Evolutionary conservation across 23 tunicate species (phyloP).

Genomic region (Oikopleura vanhoeffeni): DNA sequence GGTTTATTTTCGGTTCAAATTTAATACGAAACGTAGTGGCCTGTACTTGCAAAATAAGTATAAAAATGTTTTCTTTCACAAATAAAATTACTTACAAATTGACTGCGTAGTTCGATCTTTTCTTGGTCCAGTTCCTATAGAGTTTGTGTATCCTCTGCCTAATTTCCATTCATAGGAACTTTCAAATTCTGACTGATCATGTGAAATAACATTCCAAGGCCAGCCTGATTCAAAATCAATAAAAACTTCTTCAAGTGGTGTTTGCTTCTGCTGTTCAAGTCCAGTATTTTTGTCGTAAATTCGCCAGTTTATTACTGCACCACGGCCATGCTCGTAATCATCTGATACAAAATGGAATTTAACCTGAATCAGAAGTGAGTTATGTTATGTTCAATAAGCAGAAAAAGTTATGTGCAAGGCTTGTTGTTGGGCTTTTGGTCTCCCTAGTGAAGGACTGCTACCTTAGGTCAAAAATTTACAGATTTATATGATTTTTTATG

Average conservation of each 20-base stretch:
- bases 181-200: not conserved
- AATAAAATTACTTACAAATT: too few species aligned
- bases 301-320: not conserved
- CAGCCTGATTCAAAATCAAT: not conserved
- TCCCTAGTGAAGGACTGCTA: too few species aligned
- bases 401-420: too few species aligned
- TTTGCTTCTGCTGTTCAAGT: not conserved
- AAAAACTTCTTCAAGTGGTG: not conserved
- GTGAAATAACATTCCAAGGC: not conserved
- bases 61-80: too few species aligned
- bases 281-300: not conserved
- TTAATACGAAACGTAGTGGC: too few species aligned
- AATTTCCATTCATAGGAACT: not conserved
- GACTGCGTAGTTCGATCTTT: not conserved
- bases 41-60: too few species aligned
- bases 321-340: not conserved
- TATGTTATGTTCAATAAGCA: too few species aligned
- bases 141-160: not conserved
- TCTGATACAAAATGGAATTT: not conserved
- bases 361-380: too few species aligned
- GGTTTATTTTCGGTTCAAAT: too few species aligned
- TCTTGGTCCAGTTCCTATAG: constrained; percentile 3
- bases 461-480: too few species aligned
- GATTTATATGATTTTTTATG: too few species aligned
- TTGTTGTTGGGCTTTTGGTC: too few species aligned